phyloP scores from a whole-genome alignment of 2,888 invertebrate genomes.

The Catocala sponsa region DNA sequence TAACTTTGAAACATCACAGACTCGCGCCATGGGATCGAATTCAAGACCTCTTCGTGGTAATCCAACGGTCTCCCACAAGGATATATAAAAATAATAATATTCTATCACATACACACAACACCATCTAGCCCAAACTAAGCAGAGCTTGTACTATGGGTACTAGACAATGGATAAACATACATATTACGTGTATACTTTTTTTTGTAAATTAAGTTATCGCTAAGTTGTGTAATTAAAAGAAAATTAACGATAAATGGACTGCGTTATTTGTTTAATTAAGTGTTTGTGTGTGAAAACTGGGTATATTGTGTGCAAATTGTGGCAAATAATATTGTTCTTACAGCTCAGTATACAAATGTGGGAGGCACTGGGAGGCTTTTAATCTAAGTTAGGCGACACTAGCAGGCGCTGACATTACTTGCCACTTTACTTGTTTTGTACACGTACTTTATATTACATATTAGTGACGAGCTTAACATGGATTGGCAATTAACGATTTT shows the following conservation, averaged over 20 bases:
- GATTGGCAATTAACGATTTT: constrained; percentile 21
- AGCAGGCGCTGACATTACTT: constrained; percentile 1
- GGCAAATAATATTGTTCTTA: constrained; percentile 12
- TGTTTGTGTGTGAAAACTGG: constrained; percentile 1
- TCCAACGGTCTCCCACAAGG: no score
- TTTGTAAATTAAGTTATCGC: no score
- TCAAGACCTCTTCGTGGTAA: no score
- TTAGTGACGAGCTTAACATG: constrained; percentile 15
- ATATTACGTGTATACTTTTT: no score
- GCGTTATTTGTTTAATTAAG: constrained; percentile 14
- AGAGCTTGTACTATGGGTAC: no score
- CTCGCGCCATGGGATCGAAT: no score
- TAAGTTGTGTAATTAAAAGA: no score
- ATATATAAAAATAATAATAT: no score
- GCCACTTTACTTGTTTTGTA: constrained; percentile 3
- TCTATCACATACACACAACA: no score
- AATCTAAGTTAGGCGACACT: constrained; percentile 7
- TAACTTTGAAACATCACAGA: no score
- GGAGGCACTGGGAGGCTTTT: background rate
- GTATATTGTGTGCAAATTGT: constrained; percentile 4
- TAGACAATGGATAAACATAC: no score
- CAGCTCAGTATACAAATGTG: constrained; percentile 1
- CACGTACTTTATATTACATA: background rate
- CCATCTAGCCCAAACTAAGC: no score
- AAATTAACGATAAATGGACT: background rate